phyloP scores from a whole-genome alignment of 2,113 vertebrate species.

The Euleptes europaea region DNA sequence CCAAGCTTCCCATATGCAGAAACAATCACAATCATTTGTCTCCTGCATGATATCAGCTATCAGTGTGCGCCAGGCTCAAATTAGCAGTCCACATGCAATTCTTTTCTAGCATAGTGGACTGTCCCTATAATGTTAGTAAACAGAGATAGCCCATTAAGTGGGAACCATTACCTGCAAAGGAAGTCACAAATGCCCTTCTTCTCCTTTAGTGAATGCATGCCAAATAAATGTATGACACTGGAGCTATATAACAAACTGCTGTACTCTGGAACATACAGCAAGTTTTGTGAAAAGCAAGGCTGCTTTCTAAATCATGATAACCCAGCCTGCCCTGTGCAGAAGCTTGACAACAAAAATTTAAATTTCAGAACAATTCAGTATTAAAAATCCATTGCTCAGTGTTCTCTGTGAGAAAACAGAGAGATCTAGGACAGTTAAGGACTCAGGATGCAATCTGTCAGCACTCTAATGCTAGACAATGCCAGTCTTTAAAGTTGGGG shows the following conservation, averaged over 20 bases:
- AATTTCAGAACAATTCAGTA: background rate
- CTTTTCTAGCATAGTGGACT: background rate
- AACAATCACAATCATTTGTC: too few species aligned
- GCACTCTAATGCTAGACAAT: too few species aligned
- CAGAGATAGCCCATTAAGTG: background rate
- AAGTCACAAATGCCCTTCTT: background rate
- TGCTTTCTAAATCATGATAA: background rate
- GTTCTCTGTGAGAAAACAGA: too few species aligned
- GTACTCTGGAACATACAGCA: background rate
- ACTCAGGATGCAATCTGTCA: too few species aligned
- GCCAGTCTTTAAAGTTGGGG: background rate
- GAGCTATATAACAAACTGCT: background rate
- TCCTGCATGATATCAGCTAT: background rate
- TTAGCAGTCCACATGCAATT: background rate
- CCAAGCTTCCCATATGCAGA: background rate
- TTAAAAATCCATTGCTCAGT: background rate
- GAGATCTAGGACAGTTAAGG: background rate
- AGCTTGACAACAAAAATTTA: background rate
- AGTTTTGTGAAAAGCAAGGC: background rate
- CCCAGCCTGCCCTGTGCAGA: background rate
- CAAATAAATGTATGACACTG: background rate
- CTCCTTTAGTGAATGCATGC: too few species aligned
- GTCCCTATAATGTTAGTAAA: background rate
- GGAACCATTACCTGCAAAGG: background rate
- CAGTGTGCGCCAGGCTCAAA: background rate